Percentiles rank a stretch among this genome's conserved stretches.
Conservation (phyloP, 2,113 vertebrate genomes). For the Theropithecus gelada region DNA sequence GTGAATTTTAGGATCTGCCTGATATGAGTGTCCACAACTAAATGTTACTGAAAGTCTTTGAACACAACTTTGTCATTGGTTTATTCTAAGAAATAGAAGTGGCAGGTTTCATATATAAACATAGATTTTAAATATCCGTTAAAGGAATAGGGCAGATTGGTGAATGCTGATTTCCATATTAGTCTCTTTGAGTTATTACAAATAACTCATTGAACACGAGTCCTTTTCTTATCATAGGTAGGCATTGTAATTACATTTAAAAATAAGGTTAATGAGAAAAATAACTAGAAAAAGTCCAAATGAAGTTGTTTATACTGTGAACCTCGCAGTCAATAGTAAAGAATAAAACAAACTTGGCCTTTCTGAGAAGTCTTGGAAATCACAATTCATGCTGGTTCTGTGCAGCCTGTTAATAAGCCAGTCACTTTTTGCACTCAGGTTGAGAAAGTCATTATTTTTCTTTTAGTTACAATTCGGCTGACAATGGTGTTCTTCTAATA, state of each 20-base stretch:
- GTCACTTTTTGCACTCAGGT: constrained; percentile 29
- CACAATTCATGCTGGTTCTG: not conserved
- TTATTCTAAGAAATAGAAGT: constrained; percentile 4
- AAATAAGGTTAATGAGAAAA: not conserved
- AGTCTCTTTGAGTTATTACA: constrained; percentile 27
- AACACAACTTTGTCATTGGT: not conserved
- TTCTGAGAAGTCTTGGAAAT: constrained; percentile 45
- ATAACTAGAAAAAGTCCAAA: not conserved
- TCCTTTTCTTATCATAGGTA: not conserved
- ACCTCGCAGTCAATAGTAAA: constrained; percentile 41
- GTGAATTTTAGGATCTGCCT: not conserved
- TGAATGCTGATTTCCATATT: not conserved
- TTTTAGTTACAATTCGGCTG: constrained; percentile 46
- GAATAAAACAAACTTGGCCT: constrained; percentile 20
- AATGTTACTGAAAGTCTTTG: not conserved
- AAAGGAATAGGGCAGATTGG: not conserved
- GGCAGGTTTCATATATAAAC: not conserved
- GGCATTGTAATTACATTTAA: not conserved
- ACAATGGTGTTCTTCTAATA: constrained; percentile 60
- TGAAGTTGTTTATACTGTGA: not conserved
- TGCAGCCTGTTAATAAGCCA: constrained; percentile 63
- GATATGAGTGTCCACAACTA: not conserved
- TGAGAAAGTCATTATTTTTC: constrained; percentile 74
- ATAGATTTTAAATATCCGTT: not conserved
- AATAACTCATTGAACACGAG: not conserved